Base-by-base conservation (phyloP, 1,140 invertebrate species). In the Helicoverpa zea region DNA sequence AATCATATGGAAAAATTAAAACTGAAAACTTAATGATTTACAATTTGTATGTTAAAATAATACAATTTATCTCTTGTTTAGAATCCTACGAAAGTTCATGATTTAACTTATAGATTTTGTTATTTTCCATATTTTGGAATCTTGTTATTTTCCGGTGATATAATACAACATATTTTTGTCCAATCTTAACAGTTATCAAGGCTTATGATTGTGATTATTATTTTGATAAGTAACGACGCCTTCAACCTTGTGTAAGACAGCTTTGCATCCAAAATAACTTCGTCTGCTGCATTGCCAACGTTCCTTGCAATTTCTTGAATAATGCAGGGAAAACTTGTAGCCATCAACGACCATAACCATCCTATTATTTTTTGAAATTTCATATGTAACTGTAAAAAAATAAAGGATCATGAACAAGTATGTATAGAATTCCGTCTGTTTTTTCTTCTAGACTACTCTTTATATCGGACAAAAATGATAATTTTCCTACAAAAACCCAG, bases 191-290 rank as follows among this genome's bases (percentile, higher is more conserved):
- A n/a, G 10, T 4, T 4, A 35, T 87, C 79, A 91, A 0, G 89
- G 89, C 13, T 72, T 79, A 49, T 91, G 90, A 51, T 92, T 92
- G 56, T 92, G 89, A 0, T 56, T 66, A 30, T 63, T 85, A 51
- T 90, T 92, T 12, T 70, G 80, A 54, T 86, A 87, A 3, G 80
- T 68, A 0, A 84, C 58, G n/a, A 82, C 79, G 0, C 91, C 89
- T 1, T 80, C 80, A 0, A 79, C 61, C 5, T 82, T 89, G 35
- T 91, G 90, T 16, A 93, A 86, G 0, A 93, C 91, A 1, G 91
- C 91, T 75, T 92, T 92, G 52, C 91, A 93, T 0, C 91, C 91
- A 43, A 88, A 93, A 30, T 91, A 89, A 23, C 90, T 92, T 10
- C 91, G 75, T 16, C 90, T 84, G 16, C 87, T 92, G 66, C 91